Evolutionary conservation across 1,140 invertebrate genomes (phyloP), one percentile per base, ranked within the genome.

Genomic region (Rhynchophorus ferrugineus): DNA sequence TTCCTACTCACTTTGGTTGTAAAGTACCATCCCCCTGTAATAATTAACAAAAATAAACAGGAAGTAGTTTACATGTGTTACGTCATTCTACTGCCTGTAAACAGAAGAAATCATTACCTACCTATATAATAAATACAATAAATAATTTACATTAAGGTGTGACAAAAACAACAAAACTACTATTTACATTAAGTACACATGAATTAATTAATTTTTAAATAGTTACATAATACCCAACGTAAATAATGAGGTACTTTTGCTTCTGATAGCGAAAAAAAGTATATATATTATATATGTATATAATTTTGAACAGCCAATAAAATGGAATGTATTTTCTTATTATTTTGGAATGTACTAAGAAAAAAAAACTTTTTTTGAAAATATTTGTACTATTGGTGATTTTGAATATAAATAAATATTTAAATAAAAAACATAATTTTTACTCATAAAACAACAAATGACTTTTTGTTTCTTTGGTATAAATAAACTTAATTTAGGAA

Each of bases 241-340:
- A 48, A 3, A 38, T 38, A 48, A 38, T 48, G 35, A 48, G 46
- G 46, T 48, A 48, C 46, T 13, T 11, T 18, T 37, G n/a, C n/a
- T 36, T 34, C n/a, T 44, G 44, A 57, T 47, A 39, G 39, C 45
- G 47, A 41, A 29, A 46, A 44, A 41, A 49, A 56, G 41, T 50
- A 57, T 49, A 47, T 56, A 58, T 50, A 55, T 61, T 54, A 49
- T 48, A 53, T 54, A 50, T 55, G 57, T 45, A 47, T 20, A 22
- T 51, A 29, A 11, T 5, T 29, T 29, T 29, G 24, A 29, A 29
- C 24, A 29, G 24, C 24, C 24, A 29, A 29, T 6, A 29, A 6
- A 29, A 29, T 6, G 24, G 24, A 29, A 29, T 29, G 24, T 29
- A 6, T 29, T 29, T 29, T 5, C 5, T 29, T 29, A 29, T 29